phyloP scores from a whole-genome alignment of 2,797 vertebrate species.

The Tarsius wallacei region DNA sequence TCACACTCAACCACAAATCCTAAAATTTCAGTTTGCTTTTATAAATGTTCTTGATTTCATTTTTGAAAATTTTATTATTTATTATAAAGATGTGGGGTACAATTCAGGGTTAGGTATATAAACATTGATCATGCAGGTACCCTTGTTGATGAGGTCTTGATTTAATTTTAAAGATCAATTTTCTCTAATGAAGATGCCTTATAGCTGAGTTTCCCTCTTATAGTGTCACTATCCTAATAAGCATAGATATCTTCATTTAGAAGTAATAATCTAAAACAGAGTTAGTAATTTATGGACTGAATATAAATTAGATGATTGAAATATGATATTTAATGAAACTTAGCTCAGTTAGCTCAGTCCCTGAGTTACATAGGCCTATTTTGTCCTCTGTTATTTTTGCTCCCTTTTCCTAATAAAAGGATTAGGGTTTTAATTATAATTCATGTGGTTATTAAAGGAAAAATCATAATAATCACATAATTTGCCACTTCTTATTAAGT shows the following conservation, averaged over 20 bases:
- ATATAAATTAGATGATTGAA: constrained; percentile 52
- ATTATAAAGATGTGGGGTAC: no score
- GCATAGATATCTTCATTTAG: neutral
- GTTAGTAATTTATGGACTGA: neutral
- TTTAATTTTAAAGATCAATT: constrained; percentile 69
- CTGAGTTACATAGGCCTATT: constrained; percentile 33
- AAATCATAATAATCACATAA: constrained; percentile 68
- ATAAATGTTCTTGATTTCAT: constrained; percentile 56
- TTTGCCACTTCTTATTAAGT: constrained; percentile 63
- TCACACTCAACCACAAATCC: constrained; percentile 52
- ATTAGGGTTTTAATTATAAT: constrained; percentile 67
- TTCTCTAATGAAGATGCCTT: constrained; percentile 42
- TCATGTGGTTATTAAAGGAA: constrained; percentile 50
- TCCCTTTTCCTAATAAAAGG: constrained; percentile 62
- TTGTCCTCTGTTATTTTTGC: constrained; percentile 45
- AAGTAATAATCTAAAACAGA: constrained; percentile 47
- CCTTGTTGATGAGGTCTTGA: neutral
- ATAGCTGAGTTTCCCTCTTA: constrained; percentile 8
- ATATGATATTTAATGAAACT: constrained; percentile 56
- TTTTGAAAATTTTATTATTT: neutral
- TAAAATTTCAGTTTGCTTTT: constrained; percentile 80
- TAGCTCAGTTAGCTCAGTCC: neutral
- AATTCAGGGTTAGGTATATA: no score
- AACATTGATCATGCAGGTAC: no score
- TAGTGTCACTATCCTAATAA: neutral